Percentiles rank a stretch among this genome's conserved stretches.
Conservation (phyloP, 2,113 vertebrate genomes). For the Scomber colias region DNA sequence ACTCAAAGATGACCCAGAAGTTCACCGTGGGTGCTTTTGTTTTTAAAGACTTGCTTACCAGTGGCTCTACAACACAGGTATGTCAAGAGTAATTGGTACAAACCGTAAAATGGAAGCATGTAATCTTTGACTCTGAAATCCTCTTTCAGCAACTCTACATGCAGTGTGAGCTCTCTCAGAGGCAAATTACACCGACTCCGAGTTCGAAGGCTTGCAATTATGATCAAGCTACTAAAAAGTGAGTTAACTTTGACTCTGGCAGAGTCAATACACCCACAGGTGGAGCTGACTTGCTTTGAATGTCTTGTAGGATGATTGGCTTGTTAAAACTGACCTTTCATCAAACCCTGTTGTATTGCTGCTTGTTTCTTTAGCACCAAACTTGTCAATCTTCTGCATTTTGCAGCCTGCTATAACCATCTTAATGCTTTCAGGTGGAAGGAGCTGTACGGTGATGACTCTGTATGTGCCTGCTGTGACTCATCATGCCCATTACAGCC, state of each 20-base stretch:
- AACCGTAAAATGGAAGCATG: neutral
- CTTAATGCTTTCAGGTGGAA: slow-evolving; percentile 74
- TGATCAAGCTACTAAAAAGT: neutral
- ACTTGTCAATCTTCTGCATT: neutral
- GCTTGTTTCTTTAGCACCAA: neutral
- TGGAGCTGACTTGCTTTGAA: too few species aligned
- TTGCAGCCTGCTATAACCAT: neutral
- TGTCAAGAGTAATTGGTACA: neutral
- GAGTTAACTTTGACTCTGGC: slow-evolving; percentile 14
- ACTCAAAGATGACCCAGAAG: slow-evolving; percentile 34
- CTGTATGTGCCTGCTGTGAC: slow-evolving; percentile 75
- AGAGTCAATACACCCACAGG: too few species aligned
- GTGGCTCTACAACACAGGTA: slow-evolving; percentile 47
- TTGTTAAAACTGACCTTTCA: neutral
- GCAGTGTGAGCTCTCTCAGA: slow-evolving; percentile 76
- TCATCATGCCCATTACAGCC: slow-evolving; percentile 31
- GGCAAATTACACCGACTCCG: slow-evolving; percentile 27
- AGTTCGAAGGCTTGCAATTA: slow-evolving; percentile 78
- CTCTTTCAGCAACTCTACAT: slow-evolving; percentile 72
- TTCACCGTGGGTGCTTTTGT: slow-evolving; percentile 71
- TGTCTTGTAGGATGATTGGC: too few species aligned
- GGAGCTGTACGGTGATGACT: slow-evolving; percentile 65
- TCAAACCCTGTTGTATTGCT: neutral
- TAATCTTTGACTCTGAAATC: neutral
- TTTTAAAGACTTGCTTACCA: slow-evolving; percentile 37